Conservation (phyloP, 2,888 invertebrate species). For the Ophraella communa region DNA sequence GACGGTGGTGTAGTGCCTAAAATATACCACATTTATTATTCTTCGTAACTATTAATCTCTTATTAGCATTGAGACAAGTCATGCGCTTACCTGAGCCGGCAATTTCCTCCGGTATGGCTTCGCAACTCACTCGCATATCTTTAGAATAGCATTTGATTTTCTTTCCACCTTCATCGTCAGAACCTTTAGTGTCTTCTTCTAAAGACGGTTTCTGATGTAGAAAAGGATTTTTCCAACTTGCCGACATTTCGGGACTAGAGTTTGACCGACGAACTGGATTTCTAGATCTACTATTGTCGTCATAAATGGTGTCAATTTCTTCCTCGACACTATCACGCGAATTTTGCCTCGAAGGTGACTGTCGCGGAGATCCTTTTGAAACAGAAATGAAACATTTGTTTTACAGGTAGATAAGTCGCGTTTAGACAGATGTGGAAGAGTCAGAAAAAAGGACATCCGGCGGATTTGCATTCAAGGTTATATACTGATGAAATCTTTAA, state of each 20-base stretch:
- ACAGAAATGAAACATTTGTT: no score
- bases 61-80: background rate
- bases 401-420: no score
- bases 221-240: slow-evolving; percentile 80
- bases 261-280: slow-evolving; percentile 88
- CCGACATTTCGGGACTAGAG: slow-evolving; percentile 92
- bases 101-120: slow-evolving; percentile 90
- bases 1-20: slow-evolving; percentile 72
- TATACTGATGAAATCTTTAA: no score
- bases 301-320: slow-evolving; percentile 58
- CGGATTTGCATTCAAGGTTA: no score
- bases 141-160: slow-evolving; percentile 70
- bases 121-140: slow-evolving; percentile 85
- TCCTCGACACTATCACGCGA: slow-evolving; percentile 64
- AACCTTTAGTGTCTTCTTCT: slow-evolving; percentile 46
- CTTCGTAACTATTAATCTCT: no score
- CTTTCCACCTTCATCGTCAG: slow-evolving; percentile 60
- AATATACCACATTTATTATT: slow-evolving; percentile 29
- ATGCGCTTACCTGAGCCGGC: slow-evolving; percentile 64
- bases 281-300: slow-evolving; percentile 64
- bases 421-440: no score
- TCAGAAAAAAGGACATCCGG: no score
- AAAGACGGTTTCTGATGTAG: slow-evolving; percentile 60
- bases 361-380: slow-evolving; percentile 45
- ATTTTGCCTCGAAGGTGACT: slow-evolving; percentile 63